phyloP scores from a whole-genome alignment of 2,888 invertebrate species.

The Plusia festucae region DNA sequence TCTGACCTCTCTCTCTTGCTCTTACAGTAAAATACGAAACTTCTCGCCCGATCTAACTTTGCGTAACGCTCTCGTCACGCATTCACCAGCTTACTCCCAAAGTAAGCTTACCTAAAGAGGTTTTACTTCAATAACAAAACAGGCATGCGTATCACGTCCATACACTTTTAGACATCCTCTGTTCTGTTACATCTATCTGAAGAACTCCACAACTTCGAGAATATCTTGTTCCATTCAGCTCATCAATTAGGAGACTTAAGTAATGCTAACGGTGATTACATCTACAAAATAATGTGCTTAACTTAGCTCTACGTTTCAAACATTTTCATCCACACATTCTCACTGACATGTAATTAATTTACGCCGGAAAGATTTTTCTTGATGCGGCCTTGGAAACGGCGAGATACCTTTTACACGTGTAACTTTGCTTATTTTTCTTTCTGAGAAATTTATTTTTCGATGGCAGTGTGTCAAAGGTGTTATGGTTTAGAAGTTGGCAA shows the following conservation, averaged over 20 bases:
- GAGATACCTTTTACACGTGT: background rate
- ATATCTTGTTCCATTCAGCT: constrained; percentile 30
- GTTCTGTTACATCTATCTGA: background rate
- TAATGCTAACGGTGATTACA: constrained; percentile 52
- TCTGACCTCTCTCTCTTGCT: too few relatives aligned
- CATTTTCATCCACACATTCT: constrained; percentile 63
- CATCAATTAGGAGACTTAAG: constrained; percentile 58
- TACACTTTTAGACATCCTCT: background rate
- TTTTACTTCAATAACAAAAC: too few relatives aligned
- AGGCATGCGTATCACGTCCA: background rate
- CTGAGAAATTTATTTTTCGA: background rate
- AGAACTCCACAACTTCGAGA: background rate
- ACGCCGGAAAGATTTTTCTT: constrained; percentile 56
- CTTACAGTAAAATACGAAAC: too few relatives aligned
- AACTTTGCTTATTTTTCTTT: background rate
- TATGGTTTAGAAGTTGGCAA: too few relatives aligned
- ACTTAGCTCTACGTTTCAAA: constrained; percentile 59
- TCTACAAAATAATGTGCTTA: constrained; percentile 63
- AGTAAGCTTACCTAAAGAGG: too few relatives aligned
- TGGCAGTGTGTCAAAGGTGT: too few relatives aligned
- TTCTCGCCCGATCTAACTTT: too few relatives aligned
- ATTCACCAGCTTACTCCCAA: too few relatives aligned
- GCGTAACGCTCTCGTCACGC: too few relatives aligned
- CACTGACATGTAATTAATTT: constrained; percentile 66
- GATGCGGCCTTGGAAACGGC: constrained; percentile 34